These are phyloP conservation scores for Drosophila murphyi DNA, from an alignment of 1,140 invertebrate genomes.

Conservation along the genomic window DNA sequence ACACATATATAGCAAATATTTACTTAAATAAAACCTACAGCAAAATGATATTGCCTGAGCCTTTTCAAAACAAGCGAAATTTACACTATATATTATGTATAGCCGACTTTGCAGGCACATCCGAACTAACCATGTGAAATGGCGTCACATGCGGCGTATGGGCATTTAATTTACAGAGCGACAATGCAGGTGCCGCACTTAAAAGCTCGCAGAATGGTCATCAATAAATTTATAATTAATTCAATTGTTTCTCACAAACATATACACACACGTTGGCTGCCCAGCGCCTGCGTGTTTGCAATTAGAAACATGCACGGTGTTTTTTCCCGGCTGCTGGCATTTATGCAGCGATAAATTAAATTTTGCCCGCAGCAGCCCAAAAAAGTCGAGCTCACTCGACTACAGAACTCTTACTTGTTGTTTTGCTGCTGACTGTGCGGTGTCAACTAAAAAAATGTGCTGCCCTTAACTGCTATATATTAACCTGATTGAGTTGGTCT, in stretches of 20 bases:
- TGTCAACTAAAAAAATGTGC: too few species aligned
- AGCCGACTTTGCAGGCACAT: neutral
- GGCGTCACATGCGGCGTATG: constrained; percentile 8
- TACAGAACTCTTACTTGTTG: constrained; percentile 10
- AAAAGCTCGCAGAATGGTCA: constrained; percentile 32
- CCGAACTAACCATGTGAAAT: neutral
- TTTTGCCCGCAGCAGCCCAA: constrained; percentile 11
- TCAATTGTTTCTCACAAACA: constrained; percentile 21
- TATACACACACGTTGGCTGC: constrained; percentile 10
- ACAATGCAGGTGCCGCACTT: constrained; percentile 21
- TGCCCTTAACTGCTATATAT: too few species aligned
- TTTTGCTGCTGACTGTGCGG: constrained; percentile 12
- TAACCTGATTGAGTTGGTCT: too few species aligned
- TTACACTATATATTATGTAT: neutral
- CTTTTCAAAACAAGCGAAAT: neutral
- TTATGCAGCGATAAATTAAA: constrained; percentile 42
- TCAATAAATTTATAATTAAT: constrained; percentile 46
- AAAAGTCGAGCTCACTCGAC: constrained; percentile 16
- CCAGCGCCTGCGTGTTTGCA: constrained; percentile 19
- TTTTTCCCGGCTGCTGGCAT: constrained; percentile 24
- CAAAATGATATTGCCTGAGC: too few species aligned
- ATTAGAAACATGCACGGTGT: constrained; percentile 39
- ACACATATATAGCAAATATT: neutral
- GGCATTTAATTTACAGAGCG: neutral
- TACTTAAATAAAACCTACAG: too few species aligned